Evolutionary conservation across 2,888 invertebrate species (phyloP), one percentile per base, ranked within the genome.

Genomic region (Kuschelorhynchus macadamiae): DNA sequence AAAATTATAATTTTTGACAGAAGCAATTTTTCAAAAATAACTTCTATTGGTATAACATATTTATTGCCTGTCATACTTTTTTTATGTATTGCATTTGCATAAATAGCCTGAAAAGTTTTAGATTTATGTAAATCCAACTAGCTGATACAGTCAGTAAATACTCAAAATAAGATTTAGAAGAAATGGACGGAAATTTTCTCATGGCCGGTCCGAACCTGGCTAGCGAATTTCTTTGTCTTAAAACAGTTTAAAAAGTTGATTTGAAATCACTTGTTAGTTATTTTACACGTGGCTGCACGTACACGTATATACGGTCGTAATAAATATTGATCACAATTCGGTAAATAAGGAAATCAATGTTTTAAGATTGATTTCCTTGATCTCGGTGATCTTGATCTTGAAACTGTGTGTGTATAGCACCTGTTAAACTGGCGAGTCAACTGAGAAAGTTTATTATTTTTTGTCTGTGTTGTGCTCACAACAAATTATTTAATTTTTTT

Each of bases 241-340:
- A 68, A 63, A 63, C 21, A 46, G 17, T 68, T 68, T 68, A 68
- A 68, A 65, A 68, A 68, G 68, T 68, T 63, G 68, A 68, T 55
- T 63, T 50, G 41, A 41, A 59, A 8, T 39, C 36, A 33, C 46
- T 41, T 12, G 25, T 49, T 42, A 42, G 49, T 65, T 41, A 65
- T 42, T 50, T 59, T 39, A 47, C 65, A 57, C 59, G 65, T 57
- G 65, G 17, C 59, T 50, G 49, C 44, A 49, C 47, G 47, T 46
- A 49, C n/a, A 63, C 33, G 41, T 30, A 30, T 11, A 25, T 25
- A 5, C 25, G 7, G 25, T 14, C 47, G 25, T 47, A n/a, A 11
- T 39, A 39, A 53, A 11, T 39, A 53, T 25, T 53, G 53, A 53
- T 53, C 8, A 39, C 14, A 14, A 53, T 14, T 25, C 39, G 8